Evolutionary conservation across 2,888 invertebrate genomes (phyloP).

Genomic region (Agonum fuliginosum): DNA sequence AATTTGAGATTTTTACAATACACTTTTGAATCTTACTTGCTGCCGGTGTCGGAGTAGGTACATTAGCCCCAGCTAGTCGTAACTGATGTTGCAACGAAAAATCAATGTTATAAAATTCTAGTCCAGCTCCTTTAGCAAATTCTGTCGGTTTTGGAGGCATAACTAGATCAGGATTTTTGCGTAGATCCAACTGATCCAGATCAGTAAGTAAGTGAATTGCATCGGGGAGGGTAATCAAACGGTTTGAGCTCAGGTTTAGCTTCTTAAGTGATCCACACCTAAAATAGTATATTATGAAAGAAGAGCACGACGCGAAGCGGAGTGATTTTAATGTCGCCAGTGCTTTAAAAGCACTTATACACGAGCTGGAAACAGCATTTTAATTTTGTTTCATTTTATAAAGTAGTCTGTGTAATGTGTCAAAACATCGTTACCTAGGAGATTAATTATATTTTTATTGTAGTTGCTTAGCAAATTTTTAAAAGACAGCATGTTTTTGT

Average conservation of each 20-base stretch:
- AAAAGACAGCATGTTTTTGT: no score
- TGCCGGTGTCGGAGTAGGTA: conserved; percentile 82
- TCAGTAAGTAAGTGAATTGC: conserved; percentile 96
- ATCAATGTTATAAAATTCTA: conserved; percentile 98
- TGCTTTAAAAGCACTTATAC: no score
- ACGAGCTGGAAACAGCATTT: no score
- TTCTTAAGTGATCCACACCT: conserved; percentile 96
- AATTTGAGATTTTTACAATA: conserved; percentile 10
- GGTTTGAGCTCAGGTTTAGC: conserved; percentile 93
- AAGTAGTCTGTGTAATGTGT: no score
- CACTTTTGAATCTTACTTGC: conserved; percentile 74
- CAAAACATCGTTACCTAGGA: no score
- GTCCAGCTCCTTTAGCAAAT: conserved; percentile 82
- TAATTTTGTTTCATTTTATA: no score
- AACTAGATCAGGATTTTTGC: conserved; percentile 94
- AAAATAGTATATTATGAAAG: conserved; percentile 30
- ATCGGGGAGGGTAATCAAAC: conserved; percentile 96
- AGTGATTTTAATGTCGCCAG: no score
- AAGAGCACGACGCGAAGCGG: neutral
- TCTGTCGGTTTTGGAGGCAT: conserved; percentile 98
- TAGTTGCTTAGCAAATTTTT: no score
- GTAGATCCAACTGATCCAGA: conserved; percentile 90
- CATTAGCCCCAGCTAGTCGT: conserved; percentile 91
- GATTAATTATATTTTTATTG: no score
- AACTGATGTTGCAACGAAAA: conserved; percentile 98